phyloP scores from a whole-genome alignment of 2,888 invertebrate genomes.

The Merodon equestris region DNA sequence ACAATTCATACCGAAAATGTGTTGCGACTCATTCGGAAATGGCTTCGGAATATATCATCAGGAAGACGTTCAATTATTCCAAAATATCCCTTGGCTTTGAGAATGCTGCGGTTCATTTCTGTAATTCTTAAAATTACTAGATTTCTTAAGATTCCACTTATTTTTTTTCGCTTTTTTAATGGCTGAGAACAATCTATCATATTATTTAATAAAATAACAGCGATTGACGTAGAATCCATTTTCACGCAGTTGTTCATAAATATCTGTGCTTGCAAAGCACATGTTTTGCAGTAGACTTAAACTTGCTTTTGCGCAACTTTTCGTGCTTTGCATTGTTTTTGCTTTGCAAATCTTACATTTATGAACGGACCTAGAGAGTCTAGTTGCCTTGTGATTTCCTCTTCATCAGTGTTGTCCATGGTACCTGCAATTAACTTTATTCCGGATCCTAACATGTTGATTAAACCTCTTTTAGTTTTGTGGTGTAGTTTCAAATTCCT shows the following conservation, averaged over 20 bases:
- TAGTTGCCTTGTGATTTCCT: too few relatives aligned
- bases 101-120: constrained; percentile 5
- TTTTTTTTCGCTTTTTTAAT: constrained; percentile 11
- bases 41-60: constrained; percentile 7
- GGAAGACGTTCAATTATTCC: constrained; percentile 10
- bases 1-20: constrained; percentile 11
- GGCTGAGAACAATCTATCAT: background rate
- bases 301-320: background rate
- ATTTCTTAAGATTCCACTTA: constrained; percentile 5
- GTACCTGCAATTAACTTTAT: too few relatives aligned
- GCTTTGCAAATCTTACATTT: too few relatives aligned
- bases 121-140: background rate
- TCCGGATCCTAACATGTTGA: too few relatives aligned
- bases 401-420: too few relatives aligned
- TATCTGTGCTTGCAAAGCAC: background rate
- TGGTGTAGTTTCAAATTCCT: too few relatives aligned
- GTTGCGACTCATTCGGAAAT: constrained; percentile 13
- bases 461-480: too few relatives aligned
- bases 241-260: background rate
- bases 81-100: constrained; percentile 8
- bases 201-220: constrained; percentile 9
- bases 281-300: background rate
- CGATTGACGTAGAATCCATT: background rate
- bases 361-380: too few relatives aligned
- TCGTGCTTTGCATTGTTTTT: background rate